Base-by-base conservation (phyloP, 2,797 vertebrate genomes). In the Chaetophractus vellerosus region DNA sequence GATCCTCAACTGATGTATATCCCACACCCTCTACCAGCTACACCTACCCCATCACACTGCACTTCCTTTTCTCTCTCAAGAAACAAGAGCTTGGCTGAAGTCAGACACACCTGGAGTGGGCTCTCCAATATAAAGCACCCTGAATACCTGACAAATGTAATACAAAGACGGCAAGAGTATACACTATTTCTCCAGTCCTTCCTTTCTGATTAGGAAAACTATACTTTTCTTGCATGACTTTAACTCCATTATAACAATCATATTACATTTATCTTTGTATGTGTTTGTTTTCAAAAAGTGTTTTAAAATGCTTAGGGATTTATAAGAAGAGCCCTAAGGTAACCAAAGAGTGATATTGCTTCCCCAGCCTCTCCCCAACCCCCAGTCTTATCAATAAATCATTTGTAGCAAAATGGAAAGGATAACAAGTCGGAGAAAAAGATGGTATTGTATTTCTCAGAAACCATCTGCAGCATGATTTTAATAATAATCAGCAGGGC, bases 401-500 rank as follows among this genome's bases (percentile, higher is more conserved):
- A 93, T 89, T 90, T 81, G 59, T 23, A 93, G 61, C 33, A 91
- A 96, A 61, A 88, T 23, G 45, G 93, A 92, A 92, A 94, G 41
- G 36, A 50, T 81, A 95, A 94, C 68, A 90, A 38, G 63, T 68
- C 68, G 89, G 61, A 81, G 88, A 48, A 83, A 93, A 82, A 91
- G 68, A 90, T 9, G 69, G 72, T 23, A 90, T 57, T 88, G 23
- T 71, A 91, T 89, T 95, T 93, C 63, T 86, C 80, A 95, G 79
- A 50, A 75, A 38, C 24, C 23, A 74, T 94, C 48, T 90, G 28
- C 74, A 92, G 91, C 45, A 90, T 10, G 55, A 82, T 91, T 96
- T 93, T 96, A 96, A 93, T 90, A 96, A 84, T 69, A 92, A 94
- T 52, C 69, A 97, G 90, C 38, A 87, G 88, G 78, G 63, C 38